Evolutionary conservation across 1,140 invertebrate species (phyloP).

Genomic region (Pogonomyrmex californicus): DNA sequence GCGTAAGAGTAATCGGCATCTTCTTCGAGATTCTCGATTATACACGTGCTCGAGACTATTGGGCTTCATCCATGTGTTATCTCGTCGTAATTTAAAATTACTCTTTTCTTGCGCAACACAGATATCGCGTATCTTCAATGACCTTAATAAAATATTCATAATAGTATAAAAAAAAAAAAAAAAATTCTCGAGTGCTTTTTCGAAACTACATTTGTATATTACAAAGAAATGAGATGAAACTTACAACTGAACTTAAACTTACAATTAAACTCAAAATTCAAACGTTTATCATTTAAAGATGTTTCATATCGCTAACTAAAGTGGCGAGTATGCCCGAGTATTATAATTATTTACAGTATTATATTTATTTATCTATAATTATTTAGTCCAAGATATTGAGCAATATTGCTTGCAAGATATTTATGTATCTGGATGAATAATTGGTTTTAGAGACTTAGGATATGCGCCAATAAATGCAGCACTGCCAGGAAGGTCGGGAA

Average conservation of each 20-base stretch:
- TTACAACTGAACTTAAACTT: neutral
- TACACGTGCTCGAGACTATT: too few relatives aligned
- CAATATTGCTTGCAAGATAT: neutral
- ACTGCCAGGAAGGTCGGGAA: neutral
- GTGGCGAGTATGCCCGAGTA: neutral
- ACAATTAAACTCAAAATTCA: neutral
- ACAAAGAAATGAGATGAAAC: neutral
- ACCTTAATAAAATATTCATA: too few relatives aligned
- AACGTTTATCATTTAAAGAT: neutral
- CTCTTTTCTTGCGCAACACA: too few relatives aligned
- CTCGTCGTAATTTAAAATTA: too few relatives aligned
- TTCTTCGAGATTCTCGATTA: too few relatives aligned
- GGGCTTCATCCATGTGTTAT: too few relatives aligned
- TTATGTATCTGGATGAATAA: neutral
- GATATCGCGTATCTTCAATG: too few relatives aligned
- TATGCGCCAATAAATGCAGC: constrained; percentile 62
- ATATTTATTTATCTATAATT: too few relatives aligned
- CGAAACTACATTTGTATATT: neutral
- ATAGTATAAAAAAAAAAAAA: too few relatives aligned
- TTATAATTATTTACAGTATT: neutral
- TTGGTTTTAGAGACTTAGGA: constrained; percentile 74
- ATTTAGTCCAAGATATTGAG: neutral
- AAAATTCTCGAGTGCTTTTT: neutral
- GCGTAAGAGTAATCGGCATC: too few relatives aligned
- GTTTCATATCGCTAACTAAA: neutral